These are phyloP conservation scores for Melanotaenia pygmaea DNA, from an alignment of 2,797 vertebrate genomes.

Conservation along the genomic window DNA sequence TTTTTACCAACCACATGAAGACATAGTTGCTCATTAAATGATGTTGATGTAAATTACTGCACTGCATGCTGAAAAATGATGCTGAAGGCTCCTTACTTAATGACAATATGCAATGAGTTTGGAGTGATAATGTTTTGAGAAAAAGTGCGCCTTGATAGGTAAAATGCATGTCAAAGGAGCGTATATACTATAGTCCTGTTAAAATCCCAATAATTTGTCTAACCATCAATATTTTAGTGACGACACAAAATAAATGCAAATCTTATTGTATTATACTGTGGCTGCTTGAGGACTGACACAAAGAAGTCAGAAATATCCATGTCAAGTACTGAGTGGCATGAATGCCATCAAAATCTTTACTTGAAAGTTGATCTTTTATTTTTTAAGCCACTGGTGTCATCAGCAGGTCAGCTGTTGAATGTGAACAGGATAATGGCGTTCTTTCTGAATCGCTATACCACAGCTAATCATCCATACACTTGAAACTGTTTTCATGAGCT, in stretches of 20 bases:
- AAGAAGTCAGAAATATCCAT: constrained; percentile 19
- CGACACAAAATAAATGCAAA: not conserved
- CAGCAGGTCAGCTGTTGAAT: constrained; percentile 7
- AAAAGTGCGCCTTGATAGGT: not conserved
- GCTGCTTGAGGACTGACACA: constrained; percentile 34
- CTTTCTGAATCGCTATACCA: constrained; percentile 23
- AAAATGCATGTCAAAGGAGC: not conserved
- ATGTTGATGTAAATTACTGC: not conserved
- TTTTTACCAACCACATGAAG: not conserved
- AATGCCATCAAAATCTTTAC: constrained; percentile 7
- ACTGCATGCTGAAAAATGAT: not conserved
- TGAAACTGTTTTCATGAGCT: constrained; percentile 26
- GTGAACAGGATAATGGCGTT: not conserved
- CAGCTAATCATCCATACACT: constrained; percentile 44
- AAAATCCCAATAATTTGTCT: not conserved
- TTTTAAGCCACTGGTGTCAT: constrained; percentile 8
- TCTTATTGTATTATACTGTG: constrained; percentile 1
- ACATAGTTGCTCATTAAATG: not conserved
- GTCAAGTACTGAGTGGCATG: constrained; percentile 25
- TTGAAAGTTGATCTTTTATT: not conserved
- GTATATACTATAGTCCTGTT: not conserved
- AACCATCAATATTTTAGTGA: constrained; percentile 2
- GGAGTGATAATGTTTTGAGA: not conserved
- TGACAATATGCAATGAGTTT: not conserved
- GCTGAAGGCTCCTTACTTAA: not conserved